Percentiles rank a stretch among this genome's conserved stretches.
These are phyloP conservation scores for Mobula hypostoma DNA, from an alignment of 2,113 vertebrate species.

Conservation along the genomic window DNA sequence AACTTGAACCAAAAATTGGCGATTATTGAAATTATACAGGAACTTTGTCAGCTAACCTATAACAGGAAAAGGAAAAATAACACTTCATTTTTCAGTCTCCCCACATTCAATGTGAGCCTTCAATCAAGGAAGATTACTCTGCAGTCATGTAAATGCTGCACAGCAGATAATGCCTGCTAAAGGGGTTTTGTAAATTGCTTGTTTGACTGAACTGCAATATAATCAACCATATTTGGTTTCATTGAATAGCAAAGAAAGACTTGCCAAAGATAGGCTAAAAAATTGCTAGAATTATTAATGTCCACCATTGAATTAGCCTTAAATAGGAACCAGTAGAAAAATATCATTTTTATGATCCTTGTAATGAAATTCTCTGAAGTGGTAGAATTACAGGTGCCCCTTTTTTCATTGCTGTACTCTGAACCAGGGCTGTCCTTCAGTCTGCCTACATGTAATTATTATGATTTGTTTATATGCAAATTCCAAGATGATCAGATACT, in stretches of 20 bases:
- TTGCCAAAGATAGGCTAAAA: neutral
- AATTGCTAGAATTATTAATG: neutral
- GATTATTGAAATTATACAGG: neutral
- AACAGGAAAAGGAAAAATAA: neutral
- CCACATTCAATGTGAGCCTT: neutral
- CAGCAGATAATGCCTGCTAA: neutral
- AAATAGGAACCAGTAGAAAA: neutral
- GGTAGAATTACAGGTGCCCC: neutral
- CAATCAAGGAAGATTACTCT: neutral
- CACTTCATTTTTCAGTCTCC: neutral
- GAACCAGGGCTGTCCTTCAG: neutral
- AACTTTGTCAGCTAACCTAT: neutral
- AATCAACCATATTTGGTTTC: neutral
- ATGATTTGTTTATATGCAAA: neutral
- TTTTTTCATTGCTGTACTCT: neutral
- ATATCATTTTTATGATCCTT: neutral
- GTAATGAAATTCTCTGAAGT: neutral
- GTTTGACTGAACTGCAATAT: neutral
- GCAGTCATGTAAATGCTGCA: neutral
- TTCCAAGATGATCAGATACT: neutral
- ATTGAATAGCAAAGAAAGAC: neutral
- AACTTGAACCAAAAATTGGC: neutral
- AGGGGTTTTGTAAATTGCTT: neutral
- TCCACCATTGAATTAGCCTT: neutral
- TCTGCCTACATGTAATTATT: neutral